Evolutionary conservation across 2,888 invertebrate species (phyloP).

Genomic region (Sipha maydis): DNA sequence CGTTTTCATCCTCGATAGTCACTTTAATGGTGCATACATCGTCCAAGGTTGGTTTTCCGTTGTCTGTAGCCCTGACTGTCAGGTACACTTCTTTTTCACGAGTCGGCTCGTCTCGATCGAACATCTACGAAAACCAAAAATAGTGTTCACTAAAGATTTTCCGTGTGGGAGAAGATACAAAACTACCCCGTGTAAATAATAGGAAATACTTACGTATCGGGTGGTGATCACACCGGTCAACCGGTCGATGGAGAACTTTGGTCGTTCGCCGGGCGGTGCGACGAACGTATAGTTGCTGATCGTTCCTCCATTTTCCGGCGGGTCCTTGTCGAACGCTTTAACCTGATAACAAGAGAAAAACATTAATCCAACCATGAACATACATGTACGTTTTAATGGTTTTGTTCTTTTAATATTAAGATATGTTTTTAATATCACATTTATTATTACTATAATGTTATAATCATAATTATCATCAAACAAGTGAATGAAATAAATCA

Average conservation of each 20-base stretch:
- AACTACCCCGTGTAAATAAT: too few relatives aligned
- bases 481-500: too few relatives aligned
- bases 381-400: too few relatives aligned
- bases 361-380: neutral
- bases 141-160: neutral
- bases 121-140: conserved; percentile 70
- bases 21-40: conserved; percentile 95
- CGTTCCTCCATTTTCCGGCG: conserved; percentile 78
- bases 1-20: conserved; percentile 90
- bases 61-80: conserved; percentile 91
- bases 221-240: conserved; percentile 81
- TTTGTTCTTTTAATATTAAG: too few relatives aligned
- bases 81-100: conserved; percentile 82
- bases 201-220: conserved; percentile 71
- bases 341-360: conserved; percentile 70
- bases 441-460: too few relatives aligned
- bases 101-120: conserved; percentile 91
- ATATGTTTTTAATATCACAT: too few relatives aligned
- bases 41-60: conserved; percentile 88
- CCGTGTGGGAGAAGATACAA: neutral
- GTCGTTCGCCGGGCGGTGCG: conserved; percentile 77
- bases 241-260: conserved; percentile 83
- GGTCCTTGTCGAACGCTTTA: conserved; percentile 78
- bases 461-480: neutral
- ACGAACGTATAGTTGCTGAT: conserved; percentile 86